A percentile compares a stretch with the other conserved stretches of the same genome.
phyloP scores from a whole-genome alignment of 1,140 invertebrate species.

The Heterodera carotae region DNA sequence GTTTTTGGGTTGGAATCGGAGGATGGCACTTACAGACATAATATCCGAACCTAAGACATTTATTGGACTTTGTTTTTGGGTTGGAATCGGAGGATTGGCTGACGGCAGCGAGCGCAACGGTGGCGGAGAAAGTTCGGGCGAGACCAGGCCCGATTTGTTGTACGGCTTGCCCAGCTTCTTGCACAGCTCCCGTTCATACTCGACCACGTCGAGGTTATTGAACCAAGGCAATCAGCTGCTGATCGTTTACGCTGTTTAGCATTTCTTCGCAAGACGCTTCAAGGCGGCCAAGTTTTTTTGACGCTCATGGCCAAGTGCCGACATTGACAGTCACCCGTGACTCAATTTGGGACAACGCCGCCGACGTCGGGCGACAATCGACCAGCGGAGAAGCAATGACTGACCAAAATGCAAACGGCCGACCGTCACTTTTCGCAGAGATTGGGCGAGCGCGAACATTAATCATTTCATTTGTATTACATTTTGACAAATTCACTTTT shows the following conservation, averaged over 20 bases:
- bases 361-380: conserved; percentile 32
- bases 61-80: conserved; percentile 26
- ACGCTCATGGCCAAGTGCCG: conserved; percentile 20
- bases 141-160: conserved; percentile 9
- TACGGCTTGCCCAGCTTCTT: background rate
- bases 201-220: background rate
- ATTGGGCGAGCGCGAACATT: no score
- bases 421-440: no score
- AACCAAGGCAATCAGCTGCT: background rate
- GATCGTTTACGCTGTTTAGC: background rate
- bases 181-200: conserved; percentile 21
- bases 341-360: conserved; percentile 47
- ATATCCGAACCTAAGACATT: no score
- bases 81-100: conserved; percentile 15
- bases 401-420: background rate
- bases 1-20: conserved; percentile 14
- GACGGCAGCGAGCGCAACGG: background rate
- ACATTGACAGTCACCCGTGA: conserved; percentile 15
- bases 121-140: conserved; percentile 11
- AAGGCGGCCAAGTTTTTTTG: background rate
- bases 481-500: background rate
- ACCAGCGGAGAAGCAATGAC: background rate
- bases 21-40: no score
- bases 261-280: background rate
- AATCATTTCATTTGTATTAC: no score